Evolutionary conservation across 2,888 invertebrate genomes (phyloP), one percentile per base, ranked within the genome.

Genomic region (Diaprepes abbreviatus): DNA sequence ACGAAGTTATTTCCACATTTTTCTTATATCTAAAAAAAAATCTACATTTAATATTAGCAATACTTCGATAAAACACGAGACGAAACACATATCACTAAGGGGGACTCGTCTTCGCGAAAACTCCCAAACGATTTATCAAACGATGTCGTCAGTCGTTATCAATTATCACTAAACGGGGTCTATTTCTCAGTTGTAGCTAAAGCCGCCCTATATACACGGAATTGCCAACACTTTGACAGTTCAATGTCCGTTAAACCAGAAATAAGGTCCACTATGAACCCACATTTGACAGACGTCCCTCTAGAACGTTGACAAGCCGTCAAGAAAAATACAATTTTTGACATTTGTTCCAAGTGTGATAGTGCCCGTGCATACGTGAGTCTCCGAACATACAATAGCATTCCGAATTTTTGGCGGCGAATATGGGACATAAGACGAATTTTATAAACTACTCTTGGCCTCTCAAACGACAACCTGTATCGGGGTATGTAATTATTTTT

Each of bases 381-480:
- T 19, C 31, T 1, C 33, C 50, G 24, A 35, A 24, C 45, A 12
- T 5, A 45, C 3, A n/a, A n/a, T n/a, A n/a, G n/a, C n/a, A n/a
- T 28, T 36, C 43, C 19, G 28, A 24, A 40, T 12, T 1, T n/a
- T 55, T 16, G n/a, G 9, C 10, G 3, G 33, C n/a, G 31, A 19
- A 48, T 24, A 73, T 73, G 72, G 70, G 66, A 58, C 70, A 64
- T 16, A 63, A 63, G 43, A 67, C 67, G 33, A 54, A 50, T 50
- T 14, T 64, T 38, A 63, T 60, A 19, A 73, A 70, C 63, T 48
- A 70, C 16, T 73, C 72, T 19, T 73, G 72, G 72, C 72, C 72
- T 21, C 63, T 70, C 31, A 73, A 73, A 55, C 48, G 71, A 33
- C 64, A 43, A 21, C 65, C 71, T 14, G 63, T 68, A 6, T 68